Conservation (phyloP, 2,113 vertebrate genomes). For the Vidua chalybeata region DNA sequence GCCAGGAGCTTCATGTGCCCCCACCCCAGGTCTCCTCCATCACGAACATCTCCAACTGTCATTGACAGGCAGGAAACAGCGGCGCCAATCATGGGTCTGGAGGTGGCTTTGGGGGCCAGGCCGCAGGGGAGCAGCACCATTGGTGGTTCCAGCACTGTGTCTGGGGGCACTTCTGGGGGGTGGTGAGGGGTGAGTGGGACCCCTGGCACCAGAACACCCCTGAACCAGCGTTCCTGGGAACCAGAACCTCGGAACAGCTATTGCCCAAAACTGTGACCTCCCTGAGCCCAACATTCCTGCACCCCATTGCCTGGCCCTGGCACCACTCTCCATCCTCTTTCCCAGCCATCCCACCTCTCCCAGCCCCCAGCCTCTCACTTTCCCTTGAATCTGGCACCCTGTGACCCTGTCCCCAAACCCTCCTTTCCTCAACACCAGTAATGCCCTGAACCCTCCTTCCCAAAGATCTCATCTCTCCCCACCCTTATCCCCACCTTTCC, state of each 20-base stretch:
- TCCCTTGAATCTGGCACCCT: background rate
- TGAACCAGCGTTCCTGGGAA: background rate
- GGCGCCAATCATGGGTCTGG: accelerated
- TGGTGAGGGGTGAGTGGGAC: too few species aligned
- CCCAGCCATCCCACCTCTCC: background rate
- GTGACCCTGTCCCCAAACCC: background rate
- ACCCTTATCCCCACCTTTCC: background rate
- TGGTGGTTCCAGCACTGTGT: accelerated
- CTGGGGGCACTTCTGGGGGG: accelerated
- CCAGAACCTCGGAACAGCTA: accelerated
- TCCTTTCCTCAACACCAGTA: accelerated
- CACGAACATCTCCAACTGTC: too few species aligned
- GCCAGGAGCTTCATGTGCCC: background rate
- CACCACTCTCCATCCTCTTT: background rate
- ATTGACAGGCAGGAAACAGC: background rate
- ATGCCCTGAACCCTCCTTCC: background rate
- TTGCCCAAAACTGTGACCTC: accelerated
- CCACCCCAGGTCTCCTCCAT: background rate
- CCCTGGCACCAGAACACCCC: accelerated
- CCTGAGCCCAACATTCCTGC: background rate
- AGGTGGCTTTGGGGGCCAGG: background rate
- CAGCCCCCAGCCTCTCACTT: background rate
- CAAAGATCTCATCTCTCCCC: accelerated
- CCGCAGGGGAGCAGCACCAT: accelerated
- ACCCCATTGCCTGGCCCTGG: background rate